These are phyloP conservation scores for Drosophila percnosoma DNA, from an alignment of 2,888 invertebrate species.

Conservation along the genomic window DNA sequence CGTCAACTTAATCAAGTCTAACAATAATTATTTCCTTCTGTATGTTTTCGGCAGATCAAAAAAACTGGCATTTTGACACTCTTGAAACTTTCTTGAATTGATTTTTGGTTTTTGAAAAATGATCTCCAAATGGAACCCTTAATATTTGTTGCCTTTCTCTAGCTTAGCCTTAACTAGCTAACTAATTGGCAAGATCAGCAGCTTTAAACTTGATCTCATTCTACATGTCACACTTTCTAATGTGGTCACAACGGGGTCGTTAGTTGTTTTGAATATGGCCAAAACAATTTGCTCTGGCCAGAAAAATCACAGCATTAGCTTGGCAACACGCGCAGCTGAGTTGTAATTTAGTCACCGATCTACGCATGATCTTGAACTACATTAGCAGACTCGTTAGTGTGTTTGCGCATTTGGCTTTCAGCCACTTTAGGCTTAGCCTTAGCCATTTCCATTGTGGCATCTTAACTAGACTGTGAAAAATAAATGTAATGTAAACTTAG, in stretches of 20 bases:
- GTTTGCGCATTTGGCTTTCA: slow-evolving; percentile 33
- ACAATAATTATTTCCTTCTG: not conserved
- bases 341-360: slow-evolving; percentile 36
- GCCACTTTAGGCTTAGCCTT: slow-evolving; percentile 35
- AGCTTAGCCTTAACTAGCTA: slow-evolving; percentile 4
- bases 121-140: not conserved
- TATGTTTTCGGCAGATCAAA: not conserved
- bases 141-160: slow-evolving; percentile 5
- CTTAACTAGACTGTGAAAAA: slow-evolving; percentile 78
- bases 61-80: not conserved
- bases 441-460: slow-evolving; percentile 32
- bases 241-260: slow-evolving; percentile 57
- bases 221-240: slow-evolving; percentile 69
- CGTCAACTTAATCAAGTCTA: not conserved
- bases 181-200: slow-evolving; percentile 48
- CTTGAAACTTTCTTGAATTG: slow-evolving; percentile 1
- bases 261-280: slow-evolving; percentile 23
- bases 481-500: slow-evolving; percentile 67
- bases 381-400: slow-evolving; percentile 36
- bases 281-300: slow-evolving; percentile 40
- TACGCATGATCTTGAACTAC: slow-evolving; percentile 72
- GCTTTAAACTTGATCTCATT: slow-evolving; percentile 13
- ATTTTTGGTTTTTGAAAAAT: not conserved
- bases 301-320: slow-evolving; percentile 4
- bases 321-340: not conserved